Base-by-base conservation (phyloP, 35 echinoderm and acorn worm genomes). In the Strongylocentrotus purpuratus region DNA sequence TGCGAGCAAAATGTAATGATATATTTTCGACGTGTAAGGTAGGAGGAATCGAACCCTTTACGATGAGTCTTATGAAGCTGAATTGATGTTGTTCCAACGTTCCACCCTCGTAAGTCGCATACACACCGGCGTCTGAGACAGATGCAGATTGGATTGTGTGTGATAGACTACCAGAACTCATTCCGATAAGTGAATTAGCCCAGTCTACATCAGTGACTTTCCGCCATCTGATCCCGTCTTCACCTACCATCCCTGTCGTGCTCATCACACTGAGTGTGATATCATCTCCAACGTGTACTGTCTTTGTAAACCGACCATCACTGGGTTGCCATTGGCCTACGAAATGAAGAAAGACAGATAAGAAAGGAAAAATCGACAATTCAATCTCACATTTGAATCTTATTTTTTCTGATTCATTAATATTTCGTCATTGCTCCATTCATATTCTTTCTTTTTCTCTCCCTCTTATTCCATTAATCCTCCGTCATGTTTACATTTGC, bases 281-380 rank as follows among this genome's bases (percentile, higher is more conserved):
- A 41, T 89, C 41, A 46, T 89, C 87, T 46, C 87, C 87, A 9
- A 89, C 13, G 45, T 33, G 18, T 41, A 46, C 31, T 15, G 45
- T 45, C 33, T 89, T 89, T 89, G 87, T 89, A 41, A 89, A 89
- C 32, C 87, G 32, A 89, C 87, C 87, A 46, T 89, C 32, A 5
- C 12, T 5, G 18, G 87, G 87, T 46, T 89, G 87, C 20, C 33
- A 89, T 22, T 78, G 5, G 0, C 65, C 65, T 78, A 78, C n/a
- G 7, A 15, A 78, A 71, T 7, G 11, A 7, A 28, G n/a, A 41
- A 41, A 41, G 3, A 41, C 35, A 41, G 35, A 41, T 3, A 41
- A 41, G 65, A 78, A 78, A 55, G 11, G 0, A 55, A 55, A 10
- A 41, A 55, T 55, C 50, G 11, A 11, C 10, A 55, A 55, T 15